Base-by-base conservation (phyloP, 2,888 invertebrate species). In the Lasioglossum vierecki region DNA sequence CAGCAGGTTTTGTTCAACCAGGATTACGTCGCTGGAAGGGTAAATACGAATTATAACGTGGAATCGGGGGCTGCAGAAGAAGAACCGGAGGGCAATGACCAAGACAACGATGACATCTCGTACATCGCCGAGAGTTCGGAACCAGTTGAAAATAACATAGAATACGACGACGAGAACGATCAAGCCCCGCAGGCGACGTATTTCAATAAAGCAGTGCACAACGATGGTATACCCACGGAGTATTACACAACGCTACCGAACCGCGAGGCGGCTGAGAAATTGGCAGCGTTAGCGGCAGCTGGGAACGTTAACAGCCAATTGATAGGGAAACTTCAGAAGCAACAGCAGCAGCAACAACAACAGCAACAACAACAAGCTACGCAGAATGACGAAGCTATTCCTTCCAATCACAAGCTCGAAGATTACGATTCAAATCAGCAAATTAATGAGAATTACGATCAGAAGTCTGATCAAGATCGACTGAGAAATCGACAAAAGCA, bases 171-270 rank as follows among this genome's bases (percentile, higher is more conserved):
- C 77, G 66, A 81, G 2, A 87, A 75, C 18, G 80, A 89, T 74
- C 91, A 88, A 39, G 85, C 81, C 63, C 88, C 86, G 5, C 92
- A 92, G 8, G 85, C 96, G 0, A 95, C 96, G 68, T 96, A 96
- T 85, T 96, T 96, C 79, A 95, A 95, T 11, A 96, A 96, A 91
- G 94, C 96, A 0, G 95, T 95, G 0, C 95, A 95, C 95, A 85
- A 88, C 71, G 90, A 86, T 18, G 90, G 84, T 57, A 77, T 92
- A 6, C 88, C 93, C 0, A 90, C 90, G 26, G 92, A 92, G 71
- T 94, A 96, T 88, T 97, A 96, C 89, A 96, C 97, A 1, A 96
- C 96, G 0, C 94, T 97, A 49, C 96, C 97, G 22, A 97, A 96
- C 87, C 96, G 96, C 41, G 96, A 97, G 93, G 96, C 96, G 0